Percentiles rank a stretch among this genome's conserved stretches.
Evolutionary conservation across 1,140 invertebrate species (phyloP).

Genomic region (Cydia fagiglandana): DNA sequence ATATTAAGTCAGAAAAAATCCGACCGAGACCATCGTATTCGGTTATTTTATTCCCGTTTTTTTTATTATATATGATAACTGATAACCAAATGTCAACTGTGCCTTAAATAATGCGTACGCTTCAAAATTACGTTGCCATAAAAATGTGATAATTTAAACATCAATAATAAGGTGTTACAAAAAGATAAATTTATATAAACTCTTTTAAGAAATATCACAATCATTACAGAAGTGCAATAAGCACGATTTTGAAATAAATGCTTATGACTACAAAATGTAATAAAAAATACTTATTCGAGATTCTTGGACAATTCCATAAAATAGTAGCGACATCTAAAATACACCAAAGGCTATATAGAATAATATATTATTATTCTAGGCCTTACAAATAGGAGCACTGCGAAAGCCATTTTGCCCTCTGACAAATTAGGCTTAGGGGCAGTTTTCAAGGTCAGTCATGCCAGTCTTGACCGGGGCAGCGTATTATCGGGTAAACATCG

Average conservation of each 20-base stretch:
- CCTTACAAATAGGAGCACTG: neutral
- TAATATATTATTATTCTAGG: neutral
- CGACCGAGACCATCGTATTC: neutral
- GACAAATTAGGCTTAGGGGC: neutral
- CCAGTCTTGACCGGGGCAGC: too few relatives aligned
- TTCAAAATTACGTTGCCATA: conserved; percentile 7
- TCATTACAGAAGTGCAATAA: conserved; percentile 20
- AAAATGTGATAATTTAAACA: neutral
- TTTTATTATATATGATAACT: neutral
- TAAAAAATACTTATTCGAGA: conserved; percentile 10
- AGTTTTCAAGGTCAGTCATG: neutral
- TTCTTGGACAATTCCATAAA: conserved; percentile 7
- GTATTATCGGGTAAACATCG: too few relatives aligned
- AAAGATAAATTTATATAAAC: conserved; percentile 19
- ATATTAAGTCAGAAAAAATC: too few relatives aligned
- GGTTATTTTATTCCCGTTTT: neutral
- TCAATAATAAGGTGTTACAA: conserved; percentile 2
- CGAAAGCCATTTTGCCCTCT: neutral
- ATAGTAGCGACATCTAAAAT: conserved; percentile 2
- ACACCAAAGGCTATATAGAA: neutral
- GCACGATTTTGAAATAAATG: conserved; percentile 22
- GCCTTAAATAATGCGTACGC: neutral
- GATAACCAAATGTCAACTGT: neutral
- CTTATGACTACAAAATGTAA: conserved; percentile 14
- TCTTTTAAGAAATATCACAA: conserved; percentile 20